phyloP scores from a whole-genome alignment of 2,797 vertebrate genomes.

The Oreochromis mossambicus region DNA sequence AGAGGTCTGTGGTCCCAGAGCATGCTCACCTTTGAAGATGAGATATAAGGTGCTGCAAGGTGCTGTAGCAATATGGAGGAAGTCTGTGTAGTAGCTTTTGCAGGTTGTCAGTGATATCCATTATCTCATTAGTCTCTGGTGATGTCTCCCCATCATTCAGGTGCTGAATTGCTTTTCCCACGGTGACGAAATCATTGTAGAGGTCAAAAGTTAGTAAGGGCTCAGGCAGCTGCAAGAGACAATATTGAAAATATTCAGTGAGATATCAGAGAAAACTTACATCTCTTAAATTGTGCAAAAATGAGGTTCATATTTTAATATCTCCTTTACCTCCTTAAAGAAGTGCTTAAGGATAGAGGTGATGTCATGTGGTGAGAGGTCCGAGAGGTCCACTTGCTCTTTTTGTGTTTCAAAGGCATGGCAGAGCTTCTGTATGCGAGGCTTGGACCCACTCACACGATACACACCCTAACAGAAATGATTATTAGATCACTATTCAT shows the following conservation, averaged over 20 bases:
- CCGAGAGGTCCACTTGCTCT: constrained; percentile 86
- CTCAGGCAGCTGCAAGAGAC: constrained; percentile 82
- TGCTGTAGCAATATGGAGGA: constrained; percentile 81
- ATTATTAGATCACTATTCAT: neutral
- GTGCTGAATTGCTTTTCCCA: constrained; percentile 81
- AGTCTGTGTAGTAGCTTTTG: constrained; percentile 66
- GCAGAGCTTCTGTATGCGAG: constrained; percentile 87
- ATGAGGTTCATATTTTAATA: neutral
- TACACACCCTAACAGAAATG: constrained; percentile 84
- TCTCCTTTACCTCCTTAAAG: constrained; percentile 86
- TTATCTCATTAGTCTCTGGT: constrained; percentile 48
- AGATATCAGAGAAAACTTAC: neutral
- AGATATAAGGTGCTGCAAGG: constrained; percentile 80
- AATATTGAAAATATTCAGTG: neutral
- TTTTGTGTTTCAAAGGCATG: constrained; percentile 87
- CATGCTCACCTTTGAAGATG: constrained; percentile 82
- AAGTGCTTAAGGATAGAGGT: constrained; percentile 89
- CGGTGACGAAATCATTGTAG: constrained; percentile 79
- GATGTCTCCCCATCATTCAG: constrained; percentile 55
- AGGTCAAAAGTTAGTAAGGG: constrained; percentile 85
- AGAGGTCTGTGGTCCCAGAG: neutral
- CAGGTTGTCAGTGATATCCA: constrained; percentile 48
- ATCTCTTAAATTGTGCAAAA: neutral
- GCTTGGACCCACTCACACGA: constrained; percentile 88
- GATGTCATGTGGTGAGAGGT: constrained; percentile 90